These are phyloP conservation scores for Clanis bilineata DNA, from an alignment of 2,888 invertebrate genomes.

Conservation along the genomic window DNA sequence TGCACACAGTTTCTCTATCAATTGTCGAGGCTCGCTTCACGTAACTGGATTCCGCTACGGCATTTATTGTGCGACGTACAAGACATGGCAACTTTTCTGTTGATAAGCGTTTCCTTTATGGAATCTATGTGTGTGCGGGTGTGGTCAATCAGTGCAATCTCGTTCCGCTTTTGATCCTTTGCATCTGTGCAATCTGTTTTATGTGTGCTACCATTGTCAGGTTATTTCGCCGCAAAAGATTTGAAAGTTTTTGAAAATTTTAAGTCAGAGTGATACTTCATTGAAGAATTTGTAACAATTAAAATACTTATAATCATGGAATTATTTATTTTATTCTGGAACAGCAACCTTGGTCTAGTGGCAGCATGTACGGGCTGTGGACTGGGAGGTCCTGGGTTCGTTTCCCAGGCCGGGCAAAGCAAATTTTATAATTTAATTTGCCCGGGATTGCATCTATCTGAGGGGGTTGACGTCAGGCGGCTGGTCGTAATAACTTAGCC, in stretches of 20 bases:
- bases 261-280: background rate
- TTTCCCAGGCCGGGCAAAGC: too few relatives aligned
- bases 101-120: conserved; percentile 10
- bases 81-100: conserved; percentile 69
- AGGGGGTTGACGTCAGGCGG: too few relatives aligned
- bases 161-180: background rate
- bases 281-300: too few relatives aligned
- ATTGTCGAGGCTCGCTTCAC: conserved; percentile 76
- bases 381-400: too few relatives aligned
- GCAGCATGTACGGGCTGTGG: too few relatives aligned
- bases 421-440: too few relatives aligned
- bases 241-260: background rate
- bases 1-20: conserved; percentile 82
- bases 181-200: background rate
- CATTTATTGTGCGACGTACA: conserved; percentile 78
- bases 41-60: conserved; percentile 76
- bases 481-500: too few relatives aligned
- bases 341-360: too few relatives aligned
- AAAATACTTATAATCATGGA: too few relatives aligned
- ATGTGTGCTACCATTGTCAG: background rate
- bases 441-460: too few relatives aligned
- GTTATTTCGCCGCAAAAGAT: background rate
- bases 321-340: too few relatives aligned
- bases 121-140: conserved; percentile 18
- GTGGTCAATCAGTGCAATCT: conserved; percentile 44